Evolutionary conservation across 1,140 invertebrate genomes (phyloP).

Genomic region (Bombus pyrosoma): DNA sequence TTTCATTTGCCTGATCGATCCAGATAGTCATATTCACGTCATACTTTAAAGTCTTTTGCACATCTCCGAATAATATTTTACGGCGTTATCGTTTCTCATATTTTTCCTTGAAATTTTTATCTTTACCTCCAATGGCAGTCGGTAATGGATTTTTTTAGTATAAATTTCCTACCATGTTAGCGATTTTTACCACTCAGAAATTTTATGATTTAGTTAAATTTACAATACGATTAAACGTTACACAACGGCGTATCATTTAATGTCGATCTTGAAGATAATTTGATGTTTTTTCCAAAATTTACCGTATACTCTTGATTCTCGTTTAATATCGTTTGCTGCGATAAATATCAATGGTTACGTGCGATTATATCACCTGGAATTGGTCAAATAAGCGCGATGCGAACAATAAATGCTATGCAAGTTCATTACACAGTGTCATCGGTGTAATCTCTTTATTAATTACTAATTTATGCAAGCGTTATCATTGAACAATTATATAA

Average conservation of each 20-base stretch:
- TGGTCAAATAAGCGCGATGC: background rate
- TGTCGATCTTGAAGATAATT: too few species aligned
- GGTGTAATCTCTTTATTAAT: background rate
- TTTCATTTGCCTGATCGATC: background rate
- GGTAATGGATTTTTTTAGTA: too few species aligned
- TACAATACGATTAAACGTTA: too few species aligned
- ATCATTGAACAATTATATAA: background rate
- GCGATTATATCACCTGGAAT: background rate
- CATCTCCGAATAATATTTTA: background rate
- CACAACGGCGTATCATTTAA: too few species aligned
- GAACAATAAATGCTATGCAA: background rate
- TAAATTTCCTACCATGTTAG: too few species aligned
- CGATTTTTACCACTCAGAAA: too few species aligned
- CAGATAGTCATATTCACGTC: background rate
- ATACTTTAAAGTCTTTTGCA: background rate
- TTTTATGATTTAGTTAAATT: too few species aligned
- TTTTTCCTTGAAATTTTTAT: background rate
- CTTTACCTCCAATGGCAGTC: too few species aligned
- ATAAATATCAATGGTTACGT: background rate
- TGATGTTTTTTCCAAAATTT: too few species aligned
- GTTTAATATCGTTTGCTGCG: background rate
- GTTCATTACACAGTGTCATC: background rate
- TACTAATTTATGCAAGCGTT: background rate
- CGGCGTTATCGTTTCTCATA: background rate
- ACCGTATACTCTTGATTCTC: too few species aligned